Percentiles rank a stretch among this genome's conserved stretches.
Evolutionary conservation across 1,140 invertebrate genomes (phyloP).

Genomic region (Xylocopa sonorina): DNA sequence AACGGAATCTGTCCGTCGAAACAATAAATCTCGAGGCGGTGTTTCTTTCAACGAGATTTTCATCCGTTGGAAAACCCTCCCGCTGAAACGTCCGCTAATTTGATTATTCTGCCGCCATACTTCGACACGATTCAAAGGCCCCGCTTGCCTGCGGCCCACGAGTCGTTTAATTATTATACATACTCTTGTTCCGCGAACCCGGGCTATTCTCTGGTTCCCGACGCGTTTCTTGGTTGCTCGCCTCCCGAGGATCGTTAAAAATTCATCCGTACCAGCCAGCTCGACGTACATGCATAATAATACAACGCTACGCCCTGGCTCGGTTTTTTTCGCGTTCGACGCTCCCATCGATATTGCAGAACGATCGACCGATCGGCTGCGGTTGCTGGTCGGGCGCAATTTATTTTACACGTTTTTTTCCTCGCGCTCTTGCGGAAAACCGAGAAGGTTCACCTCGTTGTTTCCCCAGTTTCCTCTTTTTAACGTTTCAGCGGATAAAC

Average conservation of each 20-base stretch:
- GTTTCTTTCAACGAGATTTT: conserved; percentile 42
- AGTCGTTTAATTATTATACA: conserved; percentile 59
- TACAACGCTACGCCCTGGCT: conserved; percentile 16
- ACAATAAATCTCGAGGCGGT: conserved; percentile 34
- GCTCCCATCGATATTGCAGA: conserved; percentile 60
- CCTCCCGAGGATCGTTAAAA: conserved; percentile 58
- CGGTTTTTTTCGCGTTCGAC: background rate
- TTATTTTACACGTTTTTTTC: too few species aligned
- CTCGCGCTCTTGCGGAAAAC: too few species aligned
- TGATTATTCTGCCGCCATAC: conserved; percentile 44
- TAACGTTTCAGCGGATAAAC: too few species aligned
- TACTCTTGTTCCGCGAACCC: conserved; percentile 35
- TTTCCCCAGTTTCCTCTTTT: too few species aligned
- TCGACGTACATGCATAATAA: conserved; percentile 66
- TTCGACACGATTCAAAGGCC: conserved; percentile 43
- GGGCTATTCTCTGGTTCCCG: conserved; percentile 39
- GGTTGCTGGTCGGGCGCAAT: too few species aligned
- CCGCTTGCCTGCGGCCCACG: conserved; percentile 3
- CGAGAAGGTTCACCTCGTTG: too few species aligned
- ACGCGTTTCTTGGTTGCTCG: conserved; percentile 10
- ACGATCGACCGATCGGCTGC: conserved; percentile 22
- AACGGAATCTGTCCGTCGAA: background rate
- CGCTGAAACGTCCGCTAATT: conserved; percentile 33
- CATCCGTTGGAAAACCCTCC: conserved; percentile 15
- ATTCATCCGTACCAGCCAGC: conserved; percentile 58